Percentiles rank a stretch among this genome's conserved stretches.
Conservation (phyloP, 2,113 vertebrate species). For the Hemiscyllium ocellatum region DNA sequence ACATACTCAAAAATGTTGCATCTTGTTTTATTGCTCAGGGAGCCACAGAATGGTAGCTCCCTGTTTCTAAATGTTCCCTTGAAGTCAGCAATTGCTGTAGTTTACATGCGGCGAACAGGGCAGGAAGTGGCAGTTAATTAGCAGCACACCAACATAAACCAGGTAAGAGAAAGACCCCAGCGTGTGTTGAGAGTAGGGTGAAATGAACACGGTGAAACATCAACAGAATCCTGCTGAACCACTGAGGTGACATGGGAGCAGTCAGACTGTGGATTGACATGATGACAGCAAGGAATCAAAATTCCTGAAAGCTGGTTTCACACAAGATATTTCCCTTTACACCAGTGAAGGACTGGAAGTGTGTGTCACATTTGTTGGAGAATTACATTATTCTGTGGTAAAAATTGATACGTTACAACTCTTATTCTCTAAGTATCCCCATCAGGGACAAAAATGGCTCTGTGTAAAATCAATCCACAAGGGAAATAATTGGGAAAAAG, state of each 20-base stretch:
- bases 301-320: neutral
- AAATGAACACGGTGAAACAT: constrained; percentile 21
- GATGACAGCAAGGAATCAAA: neutral
- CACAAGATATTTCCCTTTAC: neutral
- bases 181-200: neutral
- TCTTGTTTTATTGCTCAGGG: neutral
- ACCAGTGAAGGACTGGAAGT: too few species aligned
- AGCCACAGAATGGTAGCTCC: neutral
- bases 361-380: neutral
- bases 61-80: neutral
- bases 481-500: neutral
- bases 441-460: too few species aligned
- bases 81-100: neutral
- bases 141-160: neutral
- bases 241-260: neutral
- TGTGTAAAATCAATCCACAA: neutral
- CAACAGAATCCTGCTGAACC: neutral
- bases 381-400: neutral
- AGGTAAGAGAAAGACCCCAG: neutral
- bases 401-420: neutral
- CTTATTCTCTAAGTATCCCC: neutral
- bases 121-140: constrained; percentile 24
- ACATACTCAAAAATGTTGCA: neutral
- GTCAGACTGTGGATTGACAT: neutral
- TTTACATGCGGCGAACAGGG: neutral